These are phyloP conservation scores for Dryoscopus gambensis DNA, from an alignment of 2,113 vertebrate genomes.

Conservation along the genomic window DNA sequence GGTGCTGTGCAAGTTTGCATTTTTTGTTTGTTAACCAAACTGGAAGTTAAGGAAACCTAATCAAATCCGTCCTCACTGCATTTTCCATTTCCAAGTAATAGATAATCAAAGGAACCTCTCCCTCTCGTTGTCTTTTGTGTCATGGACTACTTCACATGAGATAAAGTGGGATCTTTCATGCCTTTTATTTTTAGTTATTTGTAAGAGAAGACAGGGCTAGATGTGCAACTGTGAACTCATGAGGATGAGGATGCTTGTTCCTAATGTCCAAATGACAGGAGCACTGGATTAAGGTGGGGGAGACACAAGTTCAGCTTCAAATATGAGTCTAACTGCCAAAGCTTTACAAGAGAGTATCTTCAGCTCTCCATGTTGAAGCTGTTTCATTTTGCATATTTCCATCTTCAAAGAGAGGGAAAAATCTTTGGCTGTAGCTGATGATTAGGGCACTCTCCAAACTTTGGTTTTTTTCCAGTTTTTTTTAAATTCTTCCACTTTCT, in stretches of 20 bases:
- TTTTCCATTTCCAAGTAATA: background rate
- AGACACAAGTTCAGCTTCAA: background rate
- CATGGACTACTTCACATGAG: background rate
- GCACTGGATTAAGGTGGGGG: background rate
- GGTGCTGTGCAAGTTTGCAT: background rate
- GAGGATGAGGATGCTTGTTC: background rate
- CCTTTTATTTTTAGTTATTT: background rate
- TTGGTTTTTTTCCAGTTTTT: rapidly evolving
- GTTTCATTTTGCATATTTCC: background rate
- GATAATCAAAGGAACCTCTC: background rate
- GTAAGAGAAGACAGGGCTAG: background rate
- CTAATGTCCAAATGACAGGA: background rate
- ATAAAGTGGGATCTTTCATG: background rate
- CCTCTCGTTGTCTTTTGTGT: background rate
- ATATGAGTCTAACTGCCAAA: background rate
- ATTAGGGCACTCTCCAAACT: background rate
- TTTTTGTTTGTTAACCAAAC: background rate
- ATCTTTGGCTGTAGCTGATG: background rate
- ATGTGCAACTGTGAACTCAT: background rate
- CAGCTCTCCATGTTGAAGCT: background rate
- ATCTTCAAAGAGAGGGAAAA: background rate
- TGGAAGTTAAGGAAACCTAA: background rate
- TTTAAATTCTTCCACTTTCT: background rate
- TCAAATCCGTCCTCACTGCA: background rate
- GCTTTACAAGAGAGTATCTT: background rate